Conservation (phyloP, 2,797 vertebrate species). For the Sebastes itinus region DNA sequence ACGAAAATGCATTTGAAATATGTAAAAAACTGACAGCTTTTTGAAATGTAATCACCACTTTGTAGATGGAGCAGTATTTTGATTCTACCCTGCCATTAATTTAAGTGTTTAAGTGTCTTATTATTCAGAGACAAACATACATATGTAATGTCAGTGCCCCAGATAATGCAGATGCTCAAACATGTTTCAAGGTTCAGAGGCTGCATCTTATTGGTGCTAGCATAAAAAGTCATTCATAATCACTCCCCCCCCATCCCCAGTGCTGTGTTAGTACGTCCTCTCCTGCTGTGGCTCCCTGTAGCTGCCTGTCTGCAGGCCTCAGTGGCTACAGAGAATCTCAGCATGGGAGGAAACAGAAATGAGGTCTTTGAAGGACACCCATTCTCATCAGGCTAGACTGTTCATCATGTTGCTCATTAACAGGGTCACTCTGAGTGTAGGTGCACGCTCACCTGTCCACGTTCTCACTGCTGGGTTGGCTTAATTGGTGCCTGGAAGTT, state of each 20-base stretch:
- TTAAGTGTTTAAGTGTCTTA: background rate
- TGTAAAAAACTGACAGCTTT: background rate
- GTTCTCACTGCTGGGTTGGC: background rate
- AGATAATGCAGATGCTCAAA: background rate
- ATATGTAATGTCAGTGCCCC: background rate
- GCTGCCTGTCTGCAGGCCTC: constrained; percentile 42
- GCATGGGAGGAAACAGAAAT: constrained; percentile 52
- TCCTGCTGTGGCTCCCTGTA: constrained; percentile 60
- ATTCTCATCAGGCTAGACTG: constrained; percentile 40
- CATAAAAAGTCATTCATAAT: constrained; percentile 18
- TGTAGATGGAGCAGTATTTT: background rate
- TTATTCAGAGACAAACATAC: background rate
- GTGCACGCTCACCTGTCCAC: background rate
- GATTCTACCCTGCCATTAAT: background rate
- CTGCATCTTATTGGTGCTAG: background rate
- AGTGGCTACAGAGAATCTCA: constrained; percentile 49
- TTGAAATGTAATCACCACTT: background rate
- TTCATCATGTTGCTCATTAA: constrained; percentile 53
- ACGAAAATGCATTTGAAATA: background rate
- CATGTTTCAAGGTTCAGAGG: constrained; percentile 9
- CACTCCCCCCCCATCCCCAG: background rate
- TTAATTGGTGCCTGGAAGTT: constrained; percentile 26
- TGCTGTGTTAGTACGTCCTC: constrained; percentile 21
- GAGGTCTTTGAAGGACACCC: constrained; percentile 59
- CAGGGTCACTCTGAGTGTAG: constrained; percentile 20